Evolutionary conservation across 2,888 invertebrate species (phyloP), one percentile per base, ranked within the genome.

Genomic region (Zonitis immaculata): DNA sequence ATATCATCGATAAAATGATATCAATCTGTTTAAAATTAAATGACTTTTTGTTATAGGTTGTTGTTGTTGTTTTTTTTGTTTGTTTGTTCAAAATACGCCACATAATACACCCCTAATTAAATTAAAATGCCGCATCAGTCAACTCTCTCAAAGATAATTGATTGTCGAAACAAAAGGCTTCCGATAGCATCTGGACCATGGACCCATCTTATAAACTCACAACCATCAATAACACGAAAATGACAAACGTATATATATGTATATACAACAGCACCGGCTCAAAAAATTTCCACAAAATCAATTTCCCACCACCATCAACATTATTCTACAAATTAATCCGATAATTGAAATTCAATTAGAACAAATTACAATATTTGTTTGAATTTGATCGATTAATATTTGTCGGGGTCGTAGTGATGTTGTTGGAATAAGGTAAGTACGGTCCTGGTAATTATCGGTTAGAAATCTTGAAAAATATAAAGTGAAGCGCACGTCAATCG

Each of bases 101-200:
- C 59, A 69, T 69, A 70, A 69, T 69, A 67, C 58, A 62, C 66
- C 70, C 67, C 70, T 73, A 73, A 73, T 73, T 73, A 73, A 73
- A 73, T 73, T 73, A 73, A 73, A 73, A 73, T 73, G 66, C 73
- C 72, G 68, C n/a, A n/a, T n/a, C 71, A 71, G 70, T 69, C 69
- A 65, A 68, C n/a, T n/a, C 67, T 68, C 65, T 68, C 47, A 64
- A 66, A 73, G 70, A 73, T 74, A 74, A 74, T 73, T 74, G 73
- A 74, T 74, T 74, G 73, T 73, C 73, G 73, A 74, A 74, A 74
- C 74, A 74, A 74, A 74, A 73, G 73, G 68, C 71, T 69, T 61
- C 69, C 64, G 73, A 74, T 73, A 73, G 60, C 65, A 73, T 73
- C 73, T 54, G 46, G 48, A 26, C 26, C 22, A 51, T n/a, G 54